Percentiles rank a stretch among this genome's conserved stretches.
Evolutionary conservation across 2,113 vertebrate species (phyloP).

Genomic region (Sterna hirundo): DNA sequence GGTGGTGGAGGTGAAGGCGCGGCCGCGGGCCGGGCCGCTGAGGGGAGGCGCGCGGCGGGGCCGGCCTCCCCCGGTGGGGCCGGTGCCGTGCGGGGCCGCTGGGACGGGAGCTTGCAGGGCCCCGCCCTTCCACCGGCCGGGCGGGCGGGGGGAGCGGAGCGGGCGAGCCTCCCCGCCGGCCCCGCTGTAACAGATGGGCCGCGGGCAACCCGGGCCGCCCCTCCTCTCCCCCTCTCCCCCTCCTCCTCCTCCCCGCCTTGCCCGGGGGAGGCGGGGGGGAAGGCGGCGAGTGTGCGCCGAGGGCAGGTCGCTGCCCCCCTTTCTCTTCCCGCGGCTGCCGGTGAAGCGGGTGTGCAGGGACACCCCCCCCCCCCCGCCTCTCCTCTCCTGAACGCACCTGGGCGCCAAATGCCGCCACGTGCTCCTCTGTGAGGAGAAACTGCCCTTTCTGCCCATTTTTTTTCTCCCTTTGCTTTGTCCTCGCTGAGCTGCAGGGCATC

Average conservation of each 20-base stretch:
- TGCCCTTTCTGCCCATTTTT: background rate
- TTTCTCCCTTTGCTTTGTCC: rapidly evolving
- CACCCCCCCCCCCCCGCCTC: no score
- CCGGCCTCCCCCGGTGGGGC: background rate
- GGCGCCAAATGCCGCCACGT: background rate
- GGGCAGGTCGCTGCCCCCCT: background rate
- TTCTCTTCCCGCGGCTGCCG: background rate
- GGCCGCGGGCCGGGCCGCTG: background rate
- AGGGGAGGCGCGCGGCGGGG: background rate
- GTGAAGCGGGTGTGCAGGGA: background rate
- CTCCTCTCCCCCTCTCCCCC: background rate
- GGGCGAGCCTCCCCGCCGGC: background rate
- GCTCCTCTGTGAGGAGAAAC: background rate
- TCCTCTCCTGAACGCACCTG: background rate
- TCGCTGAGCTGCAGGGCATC: background rate
- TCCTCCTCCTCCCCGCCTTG: background rate
- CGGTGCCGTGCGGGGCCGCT: background rate
- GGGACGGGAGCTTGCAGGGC: background rate
- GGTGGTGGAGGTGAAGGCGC: background rate
- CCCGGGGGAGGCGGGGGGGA: background rate
- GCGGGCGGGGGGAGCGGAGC: background rate
- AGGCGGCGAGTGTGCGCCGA: background rate
- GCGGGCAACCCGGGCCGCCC: background rate
- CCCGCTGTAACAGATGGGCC: background rate
- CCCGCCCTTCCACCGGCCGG: background rate